Conservation (phyloP, 1,140 invertebrate genomes). For the Lycorma delicatula region DNA sequence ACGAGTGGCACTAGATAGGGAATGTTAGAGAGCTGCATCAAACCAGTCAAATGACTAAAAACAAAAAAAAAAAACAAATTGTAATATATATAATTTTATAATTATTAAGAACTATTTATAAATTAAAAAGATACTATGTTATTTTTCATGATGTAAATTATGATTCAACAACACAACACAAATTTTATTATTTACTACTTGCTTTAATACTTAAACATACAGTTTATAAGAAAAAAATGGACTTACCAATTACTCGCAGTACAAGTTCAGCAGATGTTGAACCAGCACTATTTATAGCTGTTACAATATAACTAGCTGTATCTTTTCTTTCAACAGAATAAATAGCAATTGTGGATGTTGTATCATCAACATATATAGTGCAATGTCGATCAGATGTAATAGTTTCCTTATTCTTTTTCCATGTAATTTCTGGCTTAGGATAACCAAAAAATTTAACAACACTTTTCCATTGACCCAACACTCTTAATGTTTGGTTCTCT, state of each 20-base stretch:
- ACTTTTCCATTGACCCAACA: constrained; percentile 52
- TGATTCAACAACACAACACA: too few species aligned
- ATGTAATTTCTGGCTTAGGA: constrained; percentile 54
- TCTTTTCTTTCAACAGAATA: constrained; percentile 49
- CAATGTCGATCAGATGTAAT: constrained; percentile 43
- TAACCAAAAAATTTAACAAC: constrained; percentile 52
- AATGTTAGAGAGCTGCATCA: too few species aligned
- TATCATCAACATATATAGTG: constrained; percentile 48
- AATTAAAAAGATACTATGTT: too few species aligned
- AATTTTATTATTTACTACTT: too few species aligned
- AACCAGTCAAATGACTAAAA: too few species aligned
- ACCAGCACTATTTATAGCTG: constrained; percentile 60
- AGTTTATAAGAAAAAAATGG: too few species aligned
- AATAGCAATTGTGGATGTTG: constrained; percentile 51
- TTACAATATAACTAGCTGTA: constrained; percentile 54
- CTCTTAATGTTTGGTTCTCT: constrained; percentile 48
- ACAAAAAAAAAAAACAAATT: too few species aligned
- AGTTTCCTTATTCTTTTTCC: constrained; percentile 51
- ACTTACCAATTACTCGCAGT: constrained; percentile 69
- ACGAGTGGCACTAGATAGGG: too few species aligned
- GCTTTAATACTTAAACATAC: too few species aligned
- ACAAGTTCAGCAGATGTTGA: constrained; percentile 56
- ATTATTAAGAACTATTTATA: too few species aligned
- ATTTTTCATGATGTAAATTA: too few species aligned
- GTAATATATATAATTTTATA: too few species aligned